Evolutionary conservation across 2,113 vertebrate species (phyloP).

Genomic region (Alligator mississippiensis): DNA sequence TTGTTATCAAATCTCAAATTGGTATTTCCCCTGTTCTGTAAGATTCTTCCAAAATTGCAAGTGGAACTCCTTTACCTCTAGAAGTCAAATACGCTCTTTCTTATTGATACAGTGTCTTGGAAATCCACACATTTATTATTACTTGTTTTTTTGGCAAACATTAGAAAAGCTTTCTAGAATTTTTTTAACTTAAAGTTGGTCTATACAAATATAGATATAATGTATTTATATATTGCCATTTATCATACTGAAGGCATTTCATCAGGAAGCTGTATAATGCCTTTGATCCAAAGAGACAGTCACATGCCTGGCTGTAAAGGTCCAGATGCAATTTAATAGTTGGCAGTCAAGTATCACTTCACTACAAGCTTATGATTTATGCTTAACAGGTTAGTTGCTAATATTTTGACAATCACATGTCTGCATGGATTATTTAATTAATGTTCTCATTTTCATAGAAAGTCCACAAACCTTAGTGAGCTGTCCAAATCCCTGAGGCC

Average conservation of each 20-base stretch:
- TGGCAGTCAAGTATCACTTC: not conserved
- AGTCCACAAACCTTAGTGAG: conserved; percentile 84
- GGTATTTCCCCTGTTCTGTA: not conserved
- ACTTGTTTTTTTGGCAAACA: not conserved
- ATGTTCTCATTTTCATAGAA: not conserved
- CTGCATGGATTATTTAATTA: not conserved
- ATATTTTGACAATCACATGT: not conserved
- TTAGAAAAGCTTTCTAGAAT: not conserved
- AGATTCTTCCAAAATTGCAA: not conserved
- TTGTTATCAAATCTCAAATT: not conserved
- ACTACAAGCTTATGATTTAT: not conserved
- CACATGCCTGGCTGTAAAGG: not conserved
- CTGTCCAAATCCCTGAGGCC: conserved; percentile 90
- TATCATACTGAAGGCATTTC: not conserved
- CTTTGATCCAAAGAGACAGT: not conserved
- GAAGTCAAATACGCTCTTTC: not conserved
- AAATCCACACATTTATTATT: not conserved
- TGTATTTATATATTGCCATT: not conserved
- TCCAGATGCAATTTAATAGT: not conserved
- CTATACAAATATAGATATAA: not conserved
- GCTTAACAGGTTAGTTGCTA: not conserved
- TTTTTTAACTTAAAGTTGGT: no score
- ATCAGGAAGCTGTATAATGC: not conserved
- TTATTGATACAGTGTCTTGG: not conserved
- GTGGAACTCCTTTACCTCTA: not conserved